Evolutionary conservation across 2,797 vertebrate species (phyloP), one percentile per base, ranked within the genome.

Genomic region (Notolabrus celidotus): DNA sequence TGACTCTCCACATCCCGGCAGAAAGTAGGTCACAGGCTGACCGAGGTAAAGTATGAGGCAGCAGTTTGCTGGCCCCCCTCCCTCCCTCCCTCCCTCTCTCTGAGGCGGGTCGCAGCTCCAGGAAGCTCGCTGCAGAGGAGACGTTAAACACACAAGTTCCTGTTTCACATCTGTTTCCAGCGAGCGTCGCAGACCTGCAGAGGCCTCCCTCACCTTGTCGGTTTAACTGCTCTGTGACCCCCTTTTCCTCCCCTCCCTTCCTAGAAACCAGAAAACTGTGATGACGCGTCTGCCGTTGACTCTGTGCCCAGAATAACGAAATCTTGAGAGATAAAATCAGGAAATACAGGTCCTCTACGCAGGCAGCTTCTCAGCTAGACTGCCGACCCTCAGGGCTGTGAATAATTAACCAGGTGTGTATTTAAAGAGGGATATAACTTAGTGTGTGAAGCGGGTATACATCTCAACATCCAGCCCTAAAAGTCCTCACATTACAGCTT

Each of bases 111-210:
- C 41, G 43, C 57, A 82, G 92, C 93, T 93, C 91, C 92, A 94
- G 93, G 91, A 96, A 96, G 89, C 91, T 90, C 77, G 87, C 90
- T 92, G 87, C 93, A 83, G 82, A 79, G 86, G 74, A 92, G 91
- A 92, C 92, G 90, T 93, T 94, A 94, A 95, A 95, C 88, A 93
- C 83, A 80, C 88, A n/a, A 88, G 90, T 93, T 96, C 94, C 95
- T 94, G 93, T 93, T 86, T 93, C 93, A 91, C 92, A 92, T 92
- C 81, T 92, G 93, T 92, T 94, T 93, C 88, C 91, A 93, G 80
- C 43, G 2, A 74, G 63, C 71, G 74, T 53, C 43, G 38, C 67
- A 77, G 77, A 65, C 58, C 65, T 25, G 46, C 69, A 34, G 43
- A 69, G 71, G 57, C 67, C 54, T 55, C 22, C 17, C 51, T 82